phyloP scores from a whole-genome alignment of 2,113 vertebrate species.

The Paramisgurnus dabryanus region DNA sequence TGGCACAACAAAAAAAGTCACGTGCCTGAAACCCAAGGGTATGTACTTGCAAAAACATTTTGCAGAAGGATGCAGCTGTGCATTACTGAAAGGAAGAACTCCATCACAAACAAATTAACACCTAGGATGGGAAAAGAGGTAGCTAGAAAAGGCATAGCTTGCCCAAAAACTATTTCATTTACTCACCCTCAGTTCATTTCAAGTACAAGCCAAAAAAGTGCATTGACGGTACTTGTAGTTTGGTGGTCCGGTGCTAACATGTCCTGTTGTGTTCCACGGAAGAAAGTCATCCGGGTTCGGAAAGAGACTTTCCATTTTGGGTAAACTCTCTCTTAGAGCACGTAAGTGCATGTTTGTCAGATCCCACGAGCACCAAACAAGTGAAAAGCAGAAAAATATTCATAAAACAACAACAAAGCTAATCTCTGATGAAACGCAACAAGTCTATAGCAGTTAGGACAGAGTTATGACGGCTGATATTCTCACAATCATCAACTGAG shows the following conservation, averaged over 20 bases:
- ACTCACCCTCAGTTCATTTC: not conserved
- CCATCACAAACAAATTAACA: slow-evolving; percentile 63
- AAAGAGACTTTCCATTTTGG: not conserved
- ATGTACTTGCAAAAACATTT: slow-evolving; percentile 55
- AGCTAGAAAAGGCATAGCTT: too few species aligned
- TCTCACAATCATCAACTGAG: not conserved
- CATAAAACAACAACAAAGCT: not conserved
- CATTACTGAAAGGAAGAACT: slow-evolving; percentile 55
- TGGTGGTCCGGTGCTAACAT: too few species aligned
- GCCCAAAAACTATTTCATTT: not conserved
- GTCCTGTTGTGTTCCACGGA: too few species aligned
- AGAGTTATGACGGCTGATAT: not conserved
- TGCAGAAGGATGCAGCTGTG: slow-evolving; percentile 46
- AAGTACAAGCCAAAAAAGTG: not conserved
- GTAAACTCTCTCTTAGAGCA: not conserved
- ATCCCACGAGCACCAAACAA: not conserved
- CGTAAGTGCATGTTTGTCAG: not conserved
- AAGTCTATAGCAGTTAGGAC: not conserved
- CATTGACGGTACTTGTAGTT: too few species aligned
- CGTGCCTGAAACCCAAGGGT: not conserved
- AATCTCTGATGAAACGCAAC: slow-evolving; percentile 5
- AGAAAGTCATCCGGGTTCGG: not conserved
- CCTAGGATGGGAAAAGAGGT: slow-evolving; percentile 50
- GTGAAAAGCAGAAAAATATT: not conserved
- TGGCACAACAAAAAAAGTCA: too few species aligned